phyloP scores from a whole-genome alignment of 2,888 invertebrate genomes.

The Biston stratarius region DNA sequence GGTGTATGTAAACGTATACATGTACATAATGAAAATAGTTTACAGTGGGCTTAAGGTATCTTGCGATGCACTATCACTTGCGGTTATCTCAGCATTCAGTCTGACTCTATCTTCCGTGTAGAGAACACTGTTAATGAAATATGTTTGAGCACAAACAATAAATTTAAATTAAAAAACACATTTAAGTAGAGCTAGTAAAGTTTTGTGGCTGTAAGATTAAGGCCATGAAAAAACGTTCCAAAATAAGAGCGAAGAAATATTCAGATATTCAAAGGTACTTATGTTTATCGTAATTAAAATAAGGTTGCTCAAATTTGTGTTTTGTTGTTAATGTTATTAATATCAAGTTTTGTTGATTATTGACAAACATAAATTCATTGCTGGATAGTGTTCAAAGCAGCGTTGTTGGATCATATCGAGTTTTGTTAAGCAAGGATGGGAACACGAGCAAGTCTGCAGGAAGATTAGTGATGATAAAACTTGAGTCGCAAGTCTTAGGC shows the following conservation, averaged over 20 bases:
- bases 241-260: constrained; percentile 62
- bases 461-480: no score
- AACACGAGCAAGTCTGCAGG: no score
- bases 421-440: no score
- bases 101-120: constrained; percentile 43
- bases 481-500: no score
- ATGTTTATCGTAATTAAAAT: constrained; percentile 2
- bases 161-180: constrained; percentile 38
- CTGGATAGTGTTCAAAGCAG: no score
- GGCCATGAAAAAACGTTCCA: constrained; percentile 74
- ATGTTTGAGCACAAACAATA: constrained; percentile 11
- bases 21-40: background rate
- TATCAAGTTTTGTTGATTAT: no score
- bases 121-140: constrained; percentile 9
- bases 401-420: no score
- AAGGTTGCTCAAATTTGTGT: no score
- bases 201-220: constrained; percentile 31
- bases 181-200: constrained; percentile 36
- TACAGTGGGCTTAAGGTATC: constrained; percentile 2
- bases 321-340: no score
- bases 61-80: constrained; percentile 50
- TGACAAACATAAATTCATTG: no score
- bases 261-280: constrained; percentile 63
- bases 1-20: background rate
- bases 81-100: constrained; percentile 53